Conservation (phyloP, 2,888 invertebrate species). For the Heliconius erato region DNA sequence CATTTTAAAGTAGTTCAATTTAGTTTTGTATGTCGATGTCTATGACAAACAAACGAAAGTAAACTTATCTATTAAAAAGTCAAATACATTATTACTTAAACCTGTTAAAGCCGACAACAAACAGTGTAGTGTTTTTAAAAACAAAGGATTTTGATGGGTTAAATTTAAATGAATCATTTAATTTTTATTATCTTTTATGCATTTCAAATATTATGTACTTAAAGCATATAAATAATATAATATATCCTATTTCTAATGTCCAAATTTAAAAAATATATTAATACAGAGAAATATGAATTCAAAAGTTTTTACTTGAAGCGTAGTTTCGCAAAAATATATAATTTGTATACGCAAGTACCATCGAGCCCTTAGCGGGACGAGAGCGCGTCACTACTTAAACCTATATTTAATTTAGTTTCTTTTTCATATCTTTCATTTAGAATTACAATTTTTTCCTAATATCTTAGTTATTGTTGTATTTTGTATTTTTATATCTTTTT, state of each 20-base stretch:
- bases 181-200: no score
- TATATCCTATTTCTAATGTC: not conserved
- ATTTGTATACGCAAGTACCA: conserved; percentile 10
- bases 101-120: not conserved
- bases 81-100: not conserved
- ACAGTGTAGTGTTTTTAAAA: not conserved
- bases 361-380: not conserved
- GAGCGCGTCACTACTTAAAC: conserved; percentile 6
- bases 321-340: not conserved
- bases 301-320: not conserved
- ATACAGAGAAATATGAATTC: not conserved
- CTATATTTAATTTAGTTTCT: conserved; percentile 8
- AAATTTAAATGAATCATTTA: no score
- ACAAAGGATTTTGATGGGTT: not conserved
- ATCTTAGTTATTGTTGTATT: no score
- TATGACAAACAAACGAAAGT: not conserved
- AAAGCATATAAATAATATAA: not conserved
- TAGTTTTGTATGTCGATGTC: not conserved
- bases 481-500: no score
- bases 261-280: not conserved
- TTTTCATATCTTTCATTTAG: not conserved
- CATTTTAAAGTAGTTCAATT: not conserved
- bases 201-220: not conserved
- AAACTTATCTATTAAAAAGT: not conserved
- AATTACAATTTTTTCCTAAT: not conserved